A percentile compares a stretch with the other conserved stretches of the same genome.
These are phyloP conservation scores for Hemibagrus guttatus DNA, from an alignment of 2,797 vertebrate species.

Conservation along the genomic window DNA sequence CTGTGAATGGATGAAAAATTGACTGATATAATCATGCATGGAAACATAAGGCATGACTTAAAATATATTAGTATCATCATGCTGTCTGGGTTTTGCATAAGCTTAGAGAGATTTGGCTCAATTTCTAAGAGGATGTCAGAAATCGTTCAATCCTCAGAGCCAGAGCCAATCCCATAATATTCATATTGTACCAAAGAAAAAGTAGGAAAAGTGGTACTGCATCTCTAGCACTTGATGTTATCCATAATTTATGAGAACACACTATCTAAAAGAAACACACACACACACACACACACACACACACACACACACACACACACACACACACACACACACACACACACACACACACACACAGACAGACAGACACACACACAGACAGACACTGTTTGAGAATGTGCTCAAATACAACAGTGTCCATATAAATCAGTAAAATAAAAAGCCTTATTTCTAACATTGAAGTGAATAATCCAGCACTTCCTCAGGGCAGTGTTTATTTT, in stretches of 20 bases:
- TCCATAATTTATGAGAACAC: slow-evolving; percentile 33
- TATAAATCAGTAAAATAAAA: background rate
- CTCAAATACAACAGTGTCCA: background rate
- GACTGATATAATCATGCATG: background rate
- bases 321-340: background rate
- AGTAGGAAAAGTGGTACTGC: slow-evolving; percentile 17
- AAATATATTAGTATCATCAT: background rate
- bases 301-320: slow-evolving; percentile 9
- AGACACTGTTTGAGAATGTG: background rate
- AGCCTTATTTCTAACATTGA: background rate
- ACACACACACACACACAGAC: background rate
- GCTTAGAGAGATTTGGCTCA: background rate
- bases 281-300: background rate
- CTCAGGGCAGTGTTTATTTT: background rate
- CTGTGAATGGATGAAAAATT: background rate
- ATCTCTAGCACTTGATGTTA: slow-evolving; percentile 1
- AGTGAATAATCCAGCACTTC: slow-evolving; percentile 6
- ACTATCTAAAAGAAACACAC: background rate
- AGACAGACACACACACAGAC: slow-evolving; percentile 6
- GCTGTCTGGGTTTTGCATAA: background rate
- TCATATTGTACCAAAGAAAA: background rate
- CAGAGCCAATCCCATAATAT: background rate
- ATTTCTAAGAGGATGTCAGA: background rate
- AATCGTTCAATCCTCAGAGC: background rate
- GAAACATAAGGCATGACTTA: background rate